Percentiles rank a stretch among this genome's conserved stretches.
Evolutionary conservation across 2,888 invertebrate species (phyloP).

Genomic region (Eremobia ochroleuca): DNA sequence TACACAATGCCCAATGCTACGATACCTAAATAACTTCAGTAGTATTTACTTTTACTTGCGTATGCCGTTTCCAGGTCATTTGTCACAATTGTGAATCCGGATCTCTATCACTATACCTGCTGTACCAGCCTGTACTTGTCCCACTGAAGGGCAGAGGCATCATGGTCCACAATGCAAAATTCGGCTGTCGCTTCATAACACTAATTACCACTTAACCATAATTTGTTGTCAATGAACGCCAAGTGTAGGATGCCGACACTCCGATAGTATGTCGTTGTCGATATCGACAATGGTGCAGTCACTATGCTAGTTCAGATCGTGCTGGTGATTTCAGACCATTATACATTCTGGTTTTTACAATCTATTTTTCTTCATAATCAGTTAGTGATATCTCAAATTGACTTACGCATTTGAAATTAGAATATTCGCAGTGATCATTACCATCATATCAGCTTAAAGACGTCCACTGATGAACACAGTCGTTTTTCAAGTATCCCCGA

Average conservation of each 20-base stretch:
- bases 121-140: not conserved
- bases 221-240: no score
- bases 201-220: no score
- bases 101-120: not conserved
- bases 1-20: slow-evolving; percentile 13
- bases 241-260: no score
- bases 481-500: not conserved
- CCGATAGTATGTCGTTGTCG: no score
- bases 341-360: not conserved
- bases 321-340: not conserved
- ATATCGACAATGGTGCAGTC: no score
- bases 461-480: not conserved
- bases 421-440: not conserved
- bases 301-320: no score
- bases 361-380: not conserved
- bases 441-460: not conserved
- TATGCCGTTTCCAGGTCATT: slow-evolving; percentile 52
- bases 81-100: slow-evolving; percentile 48
- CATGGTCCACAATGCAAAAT: no score
- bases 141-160: no score
- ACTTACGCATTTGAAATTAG: not conserved
- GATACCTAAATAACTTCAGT: slow-evolving; percentile 38
- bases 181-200: no score
- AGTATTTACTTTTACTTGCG: slow-evolving; percentile 43
- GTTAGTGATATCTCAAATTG: not conserved